A percentile compares a stretch with the other conserved stretches of the same genome.
These are phyloP conservation scores for Rhabdornis inornatus DNA, from an alignment of 2,113 vertebrate genomes.

Conservation along the genomic window DNA sequence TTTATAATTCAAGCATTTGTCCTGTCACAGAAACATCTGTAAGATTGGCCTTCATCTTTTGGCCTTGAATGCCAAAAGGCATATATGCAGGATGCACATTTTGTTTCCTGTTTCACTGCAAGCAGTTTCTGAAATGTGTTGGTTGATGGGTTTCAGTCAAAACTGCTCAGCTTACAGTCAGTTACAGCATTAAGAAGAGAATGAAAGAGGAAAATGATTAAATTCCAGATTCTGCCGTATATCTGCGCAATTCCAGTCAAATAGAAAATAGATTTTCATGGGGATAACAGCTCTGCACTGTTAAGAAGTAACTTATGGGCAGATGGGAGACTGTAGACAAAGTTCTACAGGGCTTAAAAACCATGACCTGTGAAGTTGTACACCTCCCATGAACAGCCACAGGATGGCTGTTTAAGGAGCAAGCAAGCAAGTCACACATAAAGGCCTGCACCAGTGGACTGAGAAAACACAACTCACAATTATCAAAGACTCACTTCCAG, in stretches of 20 bases:
- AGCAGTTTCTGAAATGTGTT: neutral
- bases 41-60: neutral
- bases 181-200: neutral
- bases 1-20: neutral
- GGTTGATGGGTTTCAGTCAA: neutral
- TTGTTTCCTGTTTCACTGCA: neutral
- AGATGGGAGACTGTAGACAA: neutral
- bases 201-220: neutral
- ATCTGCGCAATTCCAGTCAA: neutral
- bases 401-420: neutral
- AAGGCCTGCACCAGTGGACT: neutral
- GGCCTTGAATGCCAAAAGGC: neutral
- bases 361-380: neutral
- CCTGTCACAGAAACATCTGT: neutral
- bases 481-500: neutral
- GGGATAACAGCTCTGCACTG: neutral
- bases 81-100: neutral
- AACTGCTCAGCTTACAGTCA: neutral
- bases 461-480: neutral
- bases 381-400: neutral
- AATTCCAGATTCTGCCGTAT: neutral
- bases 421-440: neutral
- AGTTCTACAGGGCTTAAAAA: neutral
- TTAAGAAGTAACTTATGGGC: neutral
- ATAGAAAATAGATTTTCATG: accelerated